phyloP scores from a whole-genome alignment of 2,113 vertebrate species.

The Chionomys nivalis region DNA sequence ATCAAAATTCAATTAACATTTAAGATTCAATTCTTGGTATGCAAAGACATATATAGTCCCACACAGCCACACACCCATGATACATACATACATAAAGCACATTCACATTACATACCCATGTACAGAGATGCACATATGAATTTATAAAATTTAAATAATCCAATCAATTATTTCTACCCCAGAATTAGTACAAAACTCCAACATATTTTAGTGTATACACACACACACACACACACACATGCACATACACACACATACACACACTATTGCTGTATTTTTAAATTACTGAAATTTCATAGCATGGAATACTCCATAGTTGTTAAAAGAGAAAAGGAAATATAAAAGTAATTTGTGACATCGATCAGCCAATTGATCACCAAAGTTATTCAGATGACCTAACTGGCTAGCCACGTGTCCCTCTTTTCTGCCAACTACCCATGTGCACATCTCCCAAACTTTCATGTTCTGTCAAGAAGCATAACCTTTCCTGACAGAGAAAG shows the following conservation, averaged over 20 bases:
- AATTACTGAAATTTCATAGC: background rate
- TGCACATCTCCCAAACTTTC: background rate
- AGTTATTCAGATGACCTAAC: background rate
- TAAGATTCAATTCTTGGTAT: background rate
- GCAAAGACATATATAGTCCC: background rate
- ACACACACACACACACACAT: too few relatives aligned
- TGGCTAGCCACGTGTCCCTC: background rate
- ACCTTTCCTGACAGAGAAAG: background rate
- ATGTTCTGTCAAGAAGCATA: too few relatives aligned
- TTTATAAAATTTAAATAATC: background rate
- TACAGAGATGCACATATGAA: background rate
- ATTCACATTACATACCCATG: background rate
- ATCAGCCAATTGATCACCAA: background rate
- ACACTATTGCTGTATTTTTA: background rate
- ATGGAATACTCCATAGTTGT: background rate
- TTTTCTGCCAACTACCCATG: background rate
- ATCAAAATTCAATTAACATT: background rate
- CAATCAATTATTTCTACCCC: background rate
- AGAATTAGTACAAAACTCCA: background rate
- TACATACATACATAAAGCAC: background rate
- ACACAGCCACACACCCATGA: background rate
- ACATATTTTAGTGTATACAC: background rate
- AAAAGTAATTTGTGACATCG: background rate
- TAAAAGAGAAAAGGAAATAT: background rate
- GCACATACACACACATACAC: too few relatives aligned